Evolutionary conservation across 2,113 vertebrate species (phyloP), one percentile per base, ranked within the genome.

Genomic region (Crocuta crocuta): DNA sequence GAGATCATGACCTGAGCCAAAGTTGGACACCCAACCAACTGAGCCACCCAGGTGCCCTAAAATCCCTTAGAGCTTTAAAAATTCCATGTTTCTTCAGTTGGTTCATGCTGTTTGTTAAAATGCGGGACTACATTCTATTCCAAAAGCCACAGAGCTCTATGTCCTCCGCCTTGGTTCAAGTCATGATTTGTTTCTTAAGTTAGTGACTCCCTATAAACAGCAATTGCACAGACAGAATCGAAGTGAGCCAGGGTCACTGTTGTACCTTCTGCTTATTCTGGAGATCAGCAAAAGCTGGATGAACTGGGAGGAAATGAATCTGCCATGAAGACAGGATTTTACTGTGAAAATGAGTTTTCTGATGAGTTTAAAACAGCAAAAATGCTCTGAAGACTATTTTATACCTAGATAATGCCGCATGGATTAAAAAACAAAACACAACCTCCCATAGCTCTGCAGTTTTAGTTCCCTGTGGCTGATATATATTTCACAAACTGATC

Each of bases 281-380:
- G 82, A 94, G 48, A 84, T 89, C 90, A 95, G 86, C 83, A 39
- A 63, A 83, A 70, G 90, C 76, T 5, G 0, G 8, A 31, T 55
- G 65, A 74, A 84, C 74, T 61, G 76, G 80, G 71, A 94, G 91
- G 35, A 82, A 88, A 92, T 4, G 9, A 53, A 95, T 96, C 45
- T 89, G 80, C 71, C 35, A 81, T 0, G 21, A 95, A 91, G 92
- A 91, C 6, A 91, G 16, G 80, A 91, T 96, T 88, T 92, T 58
- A 58, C 81, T 13, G 28, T 71, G 79, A 74, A 94, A 95, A 84
- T 84, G 76, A 97, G 86, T 87, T 95, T 95, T 85, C 66, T 82
- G 86, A 97, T 61, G 35, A 83, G 55, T 74, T 91, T 39, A 87
- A 91, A 89, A 48, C 19, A 61, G 26, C 35, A 88, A 66, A 96